phyloP scores from a whole-genome alignment of 2,888 invertebrate species.

The Ormyrus thymus region DNA sequence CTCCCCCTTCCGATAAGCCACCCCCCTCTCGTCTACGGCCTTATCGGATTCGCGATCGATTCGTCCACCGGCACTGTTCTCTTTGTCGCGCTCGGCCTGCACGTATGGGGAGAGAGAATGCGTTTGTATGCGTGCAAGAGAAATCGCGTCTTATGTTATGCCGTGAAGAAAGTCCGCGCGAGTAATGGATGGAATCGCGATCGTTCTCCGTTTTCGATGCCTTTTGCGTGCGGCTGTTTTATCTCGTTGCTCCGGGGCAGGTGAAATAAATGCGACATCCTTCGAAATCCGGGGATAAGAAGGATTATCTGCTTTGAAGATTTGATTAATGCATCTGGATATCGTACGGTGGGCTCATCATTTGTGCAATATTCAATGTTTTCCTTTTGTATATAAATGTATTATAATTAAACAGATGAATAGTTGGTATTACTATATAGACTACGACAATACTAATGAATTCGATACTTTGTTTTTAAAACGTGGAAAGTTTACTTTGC shows the following conservation, averaged over 20 bases:
- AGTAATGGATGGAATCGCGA: constrained; percentile 28
- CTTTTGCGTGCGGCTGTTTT: neutral
- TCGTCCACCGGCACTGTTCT: neutral
- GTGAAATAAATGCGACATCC: constrained; percentile 15
- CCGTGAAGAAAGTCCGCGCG: neutral
- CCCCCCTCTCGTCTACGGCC: neutral
- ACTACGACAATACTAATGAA: too few relatives aligned
- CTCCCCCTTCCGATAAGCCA: constrained; percentile 16
- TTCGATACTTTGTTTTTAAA: too few relatives aligned
- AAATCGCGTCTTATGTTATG: constrained; percentile 13
- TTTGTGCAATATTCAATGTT: too few relatives aligned
- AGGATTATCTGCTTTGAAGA: neutral
- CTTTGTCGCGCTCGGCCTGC: neutral
- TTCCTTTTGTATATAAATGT: too few relatives aligned
- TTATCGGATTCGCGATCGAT: constrained; percentile 42
- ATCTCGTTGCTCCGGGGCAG: too few relatives aligned
- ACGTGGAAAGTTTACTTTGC: too few relatives aligned
- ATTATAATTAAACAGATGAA: too few relatives aligned
- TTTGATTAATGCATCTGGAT: too few relatives aligned
- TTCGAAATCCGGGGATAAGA: neutral
- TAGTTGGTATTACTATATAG: too few relatives aligned
- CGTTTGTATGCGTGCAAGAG: too few relatives aligned
- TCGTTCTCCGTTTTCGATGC: constrained; percentile 1
- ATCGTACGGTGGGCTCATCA: too few relatives aligned
- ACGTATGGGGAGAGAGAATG: neutral